Conservation (phyloP, 2,113 vertebrate genomes). For the human (Homo sapiens) region DNA sequence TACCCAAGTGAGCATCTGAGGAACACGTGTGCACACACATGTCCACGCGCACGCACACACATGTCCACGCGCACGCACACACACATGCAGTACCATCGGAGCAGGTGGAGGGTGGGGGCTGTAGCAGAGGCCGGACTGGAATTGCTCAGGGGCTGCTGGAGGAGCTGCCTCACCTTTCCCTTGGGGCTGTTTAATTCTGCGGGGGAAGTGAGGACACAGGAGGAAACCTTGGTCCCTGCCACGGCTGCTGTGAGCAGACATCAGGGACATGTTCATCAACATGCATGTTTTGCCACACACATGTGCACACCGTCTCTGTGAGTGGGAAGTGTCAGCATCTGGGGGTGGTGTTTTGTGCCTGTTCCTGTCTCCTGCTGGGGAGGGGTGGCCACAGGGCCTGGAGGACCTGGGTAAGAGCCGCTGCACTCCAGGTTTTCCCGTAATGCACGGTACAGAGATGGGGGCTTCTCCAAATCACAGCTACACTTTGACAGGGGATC, state of each 20-base stretch:
- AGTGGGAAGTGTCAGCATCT: not conserved
- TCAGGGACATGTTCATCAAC: fast-evolving
- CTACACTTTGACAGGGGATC: not conserved
- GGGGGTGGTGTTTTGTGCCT: not conserved
- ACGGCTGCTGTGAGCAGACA: fast-evolving
- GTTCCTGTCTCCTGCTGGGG: not conserved
- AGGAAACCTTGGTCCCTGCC: fast-evolving
- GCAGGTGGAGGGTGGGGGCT: fast-evolving
- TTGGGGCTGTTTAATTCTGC: too few species aligned
- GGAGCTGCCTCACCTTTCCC: fast-evolving
- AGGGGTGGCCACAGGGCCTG: fast-evolving
- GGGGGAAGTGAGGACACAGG: fast-evolving
- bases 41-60: not conserved
- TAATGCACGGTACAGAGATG: not conserved
- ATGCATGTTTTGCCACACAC: fast-evolving
- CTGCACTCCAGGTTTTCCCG: not conserved
- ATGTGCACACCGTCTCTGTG: fast-evolving
- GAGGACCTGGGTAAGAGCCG: not conserved
- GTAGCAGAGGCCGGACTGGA: fast-evolving
- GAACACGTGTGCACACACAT: fast-evolving
- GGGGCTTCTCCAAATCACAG: not conserved
- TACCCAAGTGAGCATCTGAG: not conserved
- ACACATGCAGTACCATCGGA: too few species aligned
- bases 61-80: fast-evolving
- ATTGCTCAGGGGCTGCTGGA: not conserved